phyloP scores from a whole-genome alignment of 2,113 vertebrate genomes.

The Istiophorus platypterus region DNA sequence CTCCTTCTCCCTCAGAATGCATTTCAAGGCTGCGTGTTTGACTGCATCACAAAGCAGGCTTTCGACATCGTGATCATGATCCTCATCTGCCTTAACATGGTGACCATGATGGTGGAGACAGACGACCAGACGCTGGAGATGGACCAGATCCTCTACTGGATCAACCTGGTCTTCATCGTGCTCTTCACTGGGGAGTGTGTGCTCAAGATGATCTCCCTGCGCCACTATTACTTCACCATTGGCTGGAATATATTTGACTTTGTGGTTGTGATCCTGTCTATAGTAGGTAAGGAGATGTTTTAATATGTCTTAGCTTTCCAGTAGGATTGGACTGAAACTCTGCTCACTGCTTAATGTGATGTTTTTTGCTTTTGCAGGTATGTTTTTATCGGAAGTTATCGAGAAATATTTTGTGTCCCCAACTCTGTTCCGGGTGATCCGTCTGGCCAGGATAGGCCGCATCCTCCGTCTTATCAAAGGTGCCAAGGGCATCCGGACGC shows the following conservation, averaged over 20 bases:
- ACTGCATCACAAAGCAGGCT: constrained; percentile 95
- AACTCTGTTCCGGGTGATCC: constrained; percentile 94
- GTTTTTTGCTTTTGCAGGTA: constrained; percentile 83
- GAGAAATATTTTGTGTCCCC: constrained; percentile 97
- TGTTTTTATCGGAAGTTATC: constrained; percentile 94
- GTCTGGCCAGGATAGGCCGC: constrained; percentile 94
- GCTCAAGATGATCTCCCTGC: constrained; percentile 95
- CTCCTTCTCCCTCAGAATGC: constrained; percentile 87
- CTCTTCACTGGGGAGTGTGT: constrained; percentile 96
- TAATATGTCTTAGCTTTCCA: background rate
- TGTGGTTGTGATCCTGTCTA: constrained; percentile 98
- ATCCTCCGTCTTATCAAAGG: constrained; percentile 97
- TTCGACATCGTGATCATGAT: constrained; percentile 99
- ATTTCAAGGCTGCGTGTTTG: constrained; percentile 96
- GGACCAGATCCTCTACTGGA: constrained; percentile 90
- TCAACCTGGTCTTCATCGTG: constrained; percentile 96
- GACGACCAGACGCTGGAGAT: constrained; percentile 92
- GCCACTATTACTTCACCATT: constrained; percentile 96
- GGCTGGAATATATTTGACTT: constrained; percentile 99
- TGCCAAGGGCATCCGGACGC: constrained; percentile 96
- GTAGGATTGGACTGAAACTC: background rate
- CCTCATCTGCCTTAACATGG: constrained; percentile 99
- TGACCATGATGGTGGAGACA: constrained; percentile 99
- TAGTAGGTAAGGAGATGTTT: constrained; percentile 90
- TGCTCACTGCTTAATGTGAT: background rate